Evolutionary conservation across 1,140 invertebrate genomes (phyloP).

Genomic region (Drosophila seguyi): DNA sequence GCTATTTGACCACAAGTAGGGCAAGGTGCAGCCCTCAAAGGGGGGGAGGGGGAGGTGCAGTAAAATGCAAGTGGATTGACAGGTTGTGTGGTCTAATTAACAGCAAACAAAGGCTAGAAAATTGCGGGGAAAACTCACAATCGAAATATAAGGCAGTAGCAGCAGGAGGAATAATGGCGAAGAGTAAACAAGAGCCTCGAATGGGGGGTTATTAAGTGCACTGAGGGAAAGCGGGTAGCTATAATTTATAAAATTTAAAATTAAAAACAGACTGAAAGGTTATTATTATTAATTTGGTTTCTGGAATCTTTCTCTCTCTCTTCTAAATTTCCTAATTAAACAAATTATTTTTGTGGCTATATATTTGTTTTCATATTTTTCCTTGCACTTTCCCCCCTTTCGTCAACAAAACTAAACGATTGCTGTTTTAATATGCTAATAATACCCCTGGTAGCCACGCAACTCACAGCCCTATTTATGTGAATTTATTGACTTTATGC

Average conservation of each 20-base stretch:
- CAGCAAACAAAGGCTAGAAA: constrained; percentile 33
- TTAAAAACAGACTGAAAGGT: too few species aligned
- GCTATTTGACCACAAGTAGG: constrained; percentile 36
- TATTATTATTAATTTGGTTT: too few species aligned
- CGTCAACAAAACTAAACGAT: not conserved
- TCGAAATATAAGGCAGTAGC: too few species aligned
- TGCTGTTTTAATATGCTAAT: constrained; percentile 40
- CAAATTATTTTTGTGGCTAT: too few species aligned
- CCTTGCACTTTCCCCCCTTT: not conserved
- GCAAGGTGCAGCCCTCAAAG: constrained; percentile 16
- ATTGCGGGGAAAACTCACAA: constrained; percentile 17
- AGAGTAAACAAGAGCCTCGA: too few species aligned
- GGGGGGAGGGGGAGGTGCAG: too few species aligned
- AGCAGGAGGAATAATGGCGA: too few species aligned
- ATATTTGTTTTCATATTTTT: not conserved
- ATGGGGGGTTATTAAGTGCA: constrained; percentile 6
- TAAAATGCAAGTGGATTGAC: constrained; percentile 21
- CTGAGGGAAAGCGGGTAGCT: not conserved
- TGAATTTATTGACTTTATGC: constrained; percentile 21
- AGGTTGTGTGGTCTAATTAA: constrained; percentile 66
- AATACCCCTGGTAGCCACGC: constrained; percentile 8
- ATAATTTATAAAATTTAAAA: too few species aligned
- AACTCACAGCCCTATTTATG: constrained; percentile 5
- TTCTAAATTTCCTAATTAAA: too few species aligned
- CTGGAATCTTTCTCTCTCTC: too few species aligned